A percentile compares a stretch with the other conserved stretches of the same genome.
Conservation (phyloP, 2,113 vertebrate species). For the Egretta garzetta region DNA sequence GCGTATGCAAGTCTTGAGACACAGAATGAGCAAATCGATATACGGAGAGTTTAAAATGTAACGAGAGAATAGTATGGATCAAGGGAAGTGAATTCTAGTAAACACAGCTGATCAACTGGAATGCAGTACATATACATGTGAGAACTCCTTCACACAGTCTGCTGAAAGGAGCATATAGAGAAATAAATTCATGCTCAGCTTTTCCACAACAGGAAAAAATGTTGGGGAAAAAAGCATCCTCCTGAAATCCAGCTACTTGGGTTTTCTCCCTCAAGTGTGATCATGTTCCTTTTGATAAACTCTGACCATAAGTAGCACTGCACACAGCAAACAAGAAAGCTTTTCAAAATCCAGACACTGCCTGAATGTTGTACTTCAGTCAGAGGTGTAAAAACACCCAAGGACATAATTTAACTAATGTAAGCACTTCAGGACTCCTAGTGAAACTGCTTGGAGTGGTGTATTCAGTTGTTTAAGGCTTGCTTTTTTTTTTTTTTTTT, state of each 20-base stretch:
- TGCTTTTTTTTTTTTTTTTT: conserved; percentile 51
- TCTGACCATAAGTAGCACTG: conserved; percentile 10
- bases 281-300: conserved; percentile 39
- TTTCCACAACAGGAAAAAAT: not conserved
- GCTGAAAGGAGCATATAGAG: not conserved
- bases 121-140: not conserved
- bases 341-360: conserved; percentile 36
- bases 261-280: not conserved
- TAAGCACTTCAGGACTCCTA: conserved; percentile 60
- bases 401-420: conserved; percentile 64
- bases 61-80: not conserved
- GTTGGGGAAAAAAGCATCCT: not conserved
- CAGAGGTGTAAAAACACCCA: conserved; percentile 66
- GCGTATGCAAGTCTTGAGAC: not conserved
- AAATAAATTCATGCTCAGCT: not conserved
- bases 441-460: conserved; percentile 47
- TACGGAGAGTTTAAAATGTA: not conserved
- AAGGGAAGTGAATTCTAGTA: not conserved
- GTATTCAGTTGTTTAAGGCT: conserved; percentile 52
- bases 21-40: not conserved
- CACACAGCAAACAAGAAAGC: conserved; percentile 14
- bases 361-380: conserved; percentile 35
- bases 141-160: not conserved
- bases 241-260: not conserved
- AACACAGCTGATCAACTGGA: not conserved